phyloP scores from a whole-genome alignment of 35 echinoderm and acorn worm species.

The Apostichopus parvimensis region DNA sequence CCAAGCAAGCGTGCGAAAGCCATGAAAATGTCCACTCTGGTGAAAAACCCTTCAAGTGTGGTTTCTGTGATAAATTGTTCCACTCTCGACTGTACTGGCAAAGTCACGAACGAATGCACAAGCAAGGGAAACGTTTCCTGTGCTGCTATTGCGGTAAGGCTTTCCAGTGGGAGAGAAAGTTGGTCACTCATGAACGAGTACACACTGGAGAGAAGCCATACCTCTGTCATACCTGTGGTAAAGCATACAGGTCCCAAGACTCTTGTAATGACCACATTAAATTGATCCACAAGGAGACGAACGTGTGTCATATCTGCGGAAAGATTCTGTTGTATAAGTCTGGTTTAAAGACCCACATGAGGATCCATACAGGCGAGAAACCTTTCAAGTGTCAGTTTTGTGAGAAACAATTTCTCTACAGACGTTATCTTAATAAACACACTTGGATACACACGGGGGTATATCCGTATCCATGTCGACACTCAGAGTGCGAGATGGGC shows the following conservation, averaged over 20 bases:
- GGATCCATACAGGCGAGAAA: slow-evolving; percentile 25
- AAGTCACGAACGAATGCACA: background rate
- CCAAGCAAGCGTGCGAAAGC: background rate
- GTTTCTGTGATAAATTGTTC: background rate
- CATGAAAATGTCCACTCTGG: slow-evolving; percentile 7
- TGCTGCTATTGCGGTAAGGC: background rate
- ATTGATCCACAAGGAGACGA: background rate
- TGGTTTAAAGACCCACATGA: background rate
- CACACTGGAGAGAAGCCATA: slow-evolving; percentile 4
- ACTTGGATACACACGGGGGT: background rate
- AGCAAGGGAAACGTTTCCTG: background rate
- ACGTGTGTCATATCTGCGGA: background rate
- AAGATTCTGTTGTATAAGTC: background rate
- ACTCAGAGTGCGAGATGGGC: background rate
- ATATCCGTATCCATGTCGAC: background rate
- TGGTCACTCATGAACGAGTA: background rate
- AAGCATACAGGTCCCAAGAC: background rate
- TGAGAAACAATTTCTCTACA: background rate
- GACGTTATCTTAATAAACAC: background rate
- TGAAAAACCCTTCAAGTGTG: background rate
- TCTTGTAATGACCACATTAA: background rate
- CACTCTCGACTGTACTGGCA: background rate
- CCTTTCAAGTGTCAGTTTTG: slow-evolving; percentile 28
- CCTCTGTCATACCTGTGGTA: slow-evolving; percentile 15
- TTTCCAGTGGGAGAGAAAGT: background rate